Percentiles rank a stretch among this genome's conserved stretches.
phyloP scores from a whole-genome alignment of 2,113 vertebrate species.

The Nothobranchius furzeri region DNA sequence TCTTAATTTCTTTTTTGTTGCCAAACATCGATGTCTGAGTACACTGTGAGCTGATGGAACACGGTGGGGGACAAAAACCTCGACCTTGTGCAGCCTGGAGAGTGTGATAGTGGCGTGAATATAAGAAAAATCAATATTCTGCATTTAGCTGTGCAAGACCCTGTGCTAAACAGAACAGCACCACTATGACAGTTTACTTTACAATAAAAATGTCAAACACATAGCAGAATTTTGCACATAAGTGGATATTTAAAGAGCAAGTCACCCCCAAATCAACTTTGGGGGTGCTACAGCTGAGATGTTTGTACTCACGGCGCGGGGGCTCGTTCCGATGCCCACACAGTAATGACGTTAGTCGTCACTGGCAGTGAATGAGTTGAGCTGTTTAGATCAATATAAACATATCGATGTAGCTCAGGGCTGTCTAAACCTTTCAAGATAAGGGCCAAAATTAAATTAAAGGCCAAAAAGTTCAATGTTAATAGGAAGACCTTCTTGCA shows the following conservation, averaged over 20 bases:
- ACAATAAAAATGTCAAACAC: constrained; percentile 10
- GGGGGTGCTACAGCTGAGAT: too few species aligned
- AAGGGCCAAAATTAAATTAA: too few species aligned
- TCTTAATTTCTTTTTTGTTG: constrained; percentile 42
- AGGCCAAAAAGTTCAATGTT: too few species aligned
- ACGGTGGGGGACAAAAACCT: constrained; percentile 47
- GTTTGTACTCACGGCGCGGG: too few species aligned
- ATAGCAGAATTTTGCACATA: background rate
- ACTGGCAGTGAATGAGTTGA: too few species aligned
- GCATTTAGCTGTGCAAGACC: constrained; percentile 60
- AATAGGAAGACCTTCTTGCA: too few species aligned
- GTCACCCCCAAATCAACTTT: too few species aligned
- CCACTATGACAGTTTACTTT: constrained; percentile 21
- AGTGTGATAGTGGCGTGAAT: constrained; percentile 61
- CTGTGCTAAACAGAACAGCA: constrained; percentile 46
- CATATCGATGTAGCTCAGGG: too few species aligned
- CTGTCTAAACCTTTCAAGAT: too few species aligned
- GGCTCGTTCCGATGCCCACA: too few species aligned
- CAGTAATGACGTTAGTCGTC: too few species aligned
- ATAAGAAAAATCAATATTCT: constrained; percentile 70
- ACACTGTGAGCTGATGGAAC: constrained; percentile 45
- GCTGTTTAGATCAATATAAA: too few species aligned
- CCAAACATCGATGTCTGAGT: constrained; percentile 34
- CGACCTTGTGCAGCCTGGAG: constrained; percentile 65
- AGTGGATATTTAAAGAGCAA: background rate